Evolutionary conservation across 2,888 invertebrate genomes (phyloP), one percentile per base, ranked within the genome.

Genomic region (Drosophila picticornis): DNA sequence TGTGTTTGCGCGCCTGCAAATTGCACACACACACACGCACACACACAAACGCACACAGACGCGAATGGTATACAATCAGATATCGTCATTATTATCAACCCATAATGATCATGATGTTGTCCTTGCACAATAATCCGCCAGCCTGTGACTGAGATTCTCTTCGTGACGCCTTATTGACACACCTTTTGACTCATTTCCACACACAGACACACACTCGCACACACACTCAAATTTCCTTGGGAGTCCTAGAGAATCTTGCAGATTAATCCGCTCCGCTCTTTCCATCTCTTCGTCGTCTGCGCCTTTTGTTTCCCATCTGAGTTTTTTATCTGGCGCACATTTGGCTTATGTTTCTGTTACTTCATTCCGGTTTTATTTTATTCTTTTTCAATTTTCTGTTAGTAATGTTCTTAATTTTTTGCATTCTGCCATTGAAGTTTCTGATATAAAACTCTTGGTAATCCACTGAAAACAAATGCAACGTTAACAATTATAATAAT

Each of bases 31-130:
- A 62, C 48, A 46, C 34, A 51, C 67, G 53, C 50, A 64, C 57
- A 61, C 40, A 50, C 36, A 56, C 36, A 36, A 16, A 36, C 16
- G 6, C 4, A 62, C 38, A 40, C 43, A 43, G 67, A 55, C 38
- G 58, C 59, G 56, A 50, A 50, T 46, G 27, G 56, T 31, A 52
- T 2, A 34, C 38, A 48, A 38, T 32, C 46, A 48, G 10, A 56
- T 43, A 71, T 55, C 56, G 67, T 84, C 70, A 68, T 74, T 58
- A 78, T 70, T 36, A 59, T 53, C 51, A 60, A 57, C 53, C n/a
- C 53, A 56, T 43, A 46, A 52, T 72, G 83, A 90, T 90, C 77
- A 84, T 84, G 75, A 75, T 7, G 74, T 82, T 83, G 81, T 72
- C 90, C 90, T 81, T 77, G 80, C 69, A 53, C 71, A 81, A 83